Conservation (phyloP, 2,797 vertebrate species). For the Acanthurus leucopareius region DNA sequence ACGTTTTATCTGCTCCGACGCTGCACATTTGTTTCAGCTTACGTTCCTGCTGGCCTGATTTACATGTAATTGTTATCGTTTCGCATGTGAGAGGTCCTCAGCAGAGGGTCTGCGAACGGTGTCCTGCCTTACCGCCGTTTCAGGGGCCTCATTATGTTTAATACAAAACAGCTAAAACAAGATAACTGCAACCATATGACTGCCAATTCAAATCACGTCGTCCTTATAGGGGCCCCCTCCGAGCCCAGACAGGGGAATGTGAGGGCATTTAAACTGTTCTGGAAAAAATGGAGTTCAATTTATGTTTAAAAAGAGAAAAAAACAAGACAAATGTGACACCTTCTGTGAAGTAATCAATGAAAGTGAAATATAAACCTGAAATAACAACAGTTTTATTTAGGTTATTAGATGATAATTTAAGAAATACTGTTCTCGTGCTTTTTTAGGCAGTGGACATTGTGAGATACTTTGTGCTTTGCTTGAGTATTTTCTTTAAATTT, state of each 20-base stretch:
- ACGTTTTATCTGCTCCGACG: slow-evolving; percentile 30
- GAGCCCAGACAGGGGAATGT: neutral
- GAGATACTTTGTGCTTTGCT: too few relatives aligned
- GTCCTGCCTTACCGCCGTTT: slow-evolving; percentile 39
- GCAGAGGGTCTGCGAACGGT: slow-evolving; percentile 25
- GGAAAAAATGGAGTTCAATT: neutral
- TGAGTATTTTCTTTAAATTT: too few relatives aligned
- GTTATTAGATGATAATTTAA: too few relatives aligned
- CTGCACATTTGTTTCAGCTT: slow-evolving; percentile 28
- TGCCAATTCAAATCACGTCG: slow-evolving; percentile 25
- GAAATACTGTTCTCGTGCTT: too few relatives aligned
- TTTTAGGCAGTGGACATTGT: neutral
- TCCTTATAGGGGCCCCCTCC: neutral
- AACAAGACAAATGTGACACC: neutral
- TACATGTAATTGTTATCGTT: slow-evolving; percentile 44
- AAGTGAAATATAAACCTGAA: neutral
- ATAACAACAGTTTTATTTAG: neutral
- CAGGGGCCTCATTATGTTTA: slow-evolving; percentile 48
- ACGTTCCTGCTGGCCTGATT: slow-evolving; percentile 42
- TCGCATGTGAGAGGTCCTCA: slow-evolving; percentile 25
- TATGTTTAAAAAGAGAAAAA: neutral
- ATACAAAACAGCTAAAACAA: slow-evolving; percentile 58
- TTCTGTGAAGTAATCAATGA: neutral
- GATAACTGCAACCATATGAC: slow-evolving; percentile 63
- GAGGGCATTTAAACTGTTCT: neutral